Percentiles rank a stretch among this genome's conserved stretches.
Evolutionary conservation across 2,888 invertebrate species (phyloP).

Genomic region (Brenthis hecate): DNA sequence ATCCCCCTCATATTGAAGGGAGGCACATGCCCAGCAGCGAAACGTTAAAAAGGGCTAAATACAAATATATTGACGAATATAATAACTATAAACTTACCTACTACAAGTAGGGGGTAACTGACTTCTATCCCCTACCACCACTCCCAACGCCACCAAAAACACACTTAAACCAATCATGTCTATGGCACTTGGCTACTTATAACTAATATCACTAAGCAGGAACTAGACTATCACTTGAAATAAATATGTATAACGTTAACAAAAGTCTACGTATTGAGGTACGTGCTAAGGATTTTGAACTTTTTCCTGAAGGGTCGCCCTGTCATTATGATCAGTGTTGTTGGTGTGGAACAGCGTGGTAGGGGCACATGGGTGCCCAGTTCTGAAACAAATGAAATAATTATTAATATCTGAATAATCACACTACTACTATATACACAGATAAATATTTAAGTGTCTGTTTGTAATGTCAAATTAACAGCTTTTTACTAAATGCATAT

Average conservation of each 20-base stretch:
- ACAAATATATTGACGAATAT: too few relatives aligned
- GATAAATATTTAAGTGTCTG: too few relatives aligned
- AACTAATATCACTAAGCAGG: slow-evolving; percentile 67
- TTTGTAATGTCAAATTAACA: too few relatives aligned
- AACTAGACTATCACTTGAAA: slow-evolving; percentile 36
- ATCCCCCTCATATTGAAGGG: too few relatives aligned
- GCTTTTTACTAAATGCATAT: too few relatives aligned
- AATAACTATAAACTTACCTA: slow-evolving; percentile 66
- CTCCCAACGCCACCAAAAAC: slow-evolving; percentile 51
- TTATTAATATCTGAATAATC: background rate
- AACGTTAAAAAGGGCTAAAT: too few relatives aligned
- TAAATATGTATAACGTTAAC: slow-evolving; percentile 48
- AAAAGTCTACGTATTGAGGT: slow-evolving; percentile 65
- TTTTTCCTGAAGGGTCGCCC: slow-evolving; percentile 63
- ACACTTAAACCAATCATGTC: slow-evolving; percentile 58
- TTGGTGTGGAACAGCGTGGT: slow-evolving; percentile 42
- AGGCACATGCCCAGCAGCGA: too few relatives aligned
- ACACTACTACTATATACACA: background rate
- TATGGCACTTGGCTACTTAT: slow-evolving; percentile 64
- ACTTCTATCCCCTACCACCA: slow-evolving; percentile 65
- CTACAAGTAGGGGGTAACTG: slow-evolving; percentile 78
- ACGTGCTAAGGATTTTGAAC: slow-evolving; percentile 65
- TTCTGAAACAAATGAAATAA: slow-evolving; percentile 62
- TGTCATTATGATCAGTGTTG: slow-evolving; percentile 65
- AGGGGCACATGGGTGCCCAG: slow-evolving; percentile 52